A percentile compares a stretch with the other conserved stretches of the same genome.
Evolutionary conservation across 2,113 vertebrate genomes (phyloP).

Genomic region (Herpetotheres cachinnans): DNA sequence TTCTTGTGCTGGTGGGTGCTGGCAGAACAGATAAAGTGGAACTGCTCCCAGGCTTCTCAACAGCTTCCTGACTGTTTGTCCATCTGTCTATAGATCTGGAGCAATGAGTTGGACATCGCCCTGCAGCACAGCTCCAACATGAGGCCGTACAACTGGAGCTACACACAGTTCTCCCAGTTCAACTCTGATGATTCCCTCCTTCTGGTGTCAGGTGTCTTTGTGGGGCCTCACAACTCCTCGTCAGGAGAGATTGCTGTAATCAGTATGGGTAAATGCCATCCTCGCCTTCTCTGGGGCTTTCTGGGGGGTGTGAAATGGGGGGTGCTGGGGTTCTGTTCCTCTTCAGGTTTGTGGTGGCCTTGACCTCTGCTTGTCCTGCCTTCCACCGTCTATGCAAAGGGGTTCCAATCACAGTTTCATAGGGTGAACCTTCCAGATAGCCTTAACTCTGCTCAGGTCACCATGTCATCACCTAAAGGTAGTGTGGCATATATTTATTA

Average conservation of each 20-base stretch:
- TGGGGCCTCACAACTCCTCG: conserved; percentile 89
- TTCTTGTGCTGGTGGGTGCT: background rate
- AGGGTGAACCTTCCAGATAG: background rate
- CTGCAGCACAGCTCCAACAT: conserved; percentile 94
- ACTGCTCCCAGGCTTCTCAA: background rate
- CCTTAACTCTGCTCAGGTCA: background rate
- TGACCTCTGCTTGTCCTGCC: background rate
- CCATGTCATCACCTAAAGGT: background rate
- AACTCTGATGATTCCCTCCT: conserved; percentile 92
- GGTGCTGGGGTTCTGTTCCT: background rate
- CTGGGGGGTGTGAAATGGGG: background rate
- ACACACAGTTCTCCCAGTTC: conserved; percentile 99
- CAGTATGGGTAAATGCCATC: conserved; percentile 80
- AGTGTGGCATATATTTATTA: accelerated
- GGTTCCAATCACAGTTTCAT: accelerated
- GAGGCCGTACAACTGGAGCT: conserved; percentile 96
- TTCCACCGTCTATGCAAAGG: background rate
- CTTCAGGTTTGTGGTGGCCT: background rate
- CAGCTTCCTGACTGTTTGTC: background rate
- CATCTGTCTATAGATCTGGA: conserved; percentile 83
- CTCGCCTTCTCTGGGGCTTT: background rate
- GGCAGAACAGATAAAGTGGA: background rate
- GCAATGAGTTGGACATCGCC: conserved; percentile 85
- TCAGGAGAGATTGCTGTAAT: conserved; percentile 95
- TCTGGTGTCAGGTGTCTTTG: conserved; percentile 92